A percentile compares a stretch with the other conserved stretches of the same genome.
phyloP scores from a whole-genome alignment of 2,888 invertebrate species.

The Sarcophaga caerulescens region DNA sequence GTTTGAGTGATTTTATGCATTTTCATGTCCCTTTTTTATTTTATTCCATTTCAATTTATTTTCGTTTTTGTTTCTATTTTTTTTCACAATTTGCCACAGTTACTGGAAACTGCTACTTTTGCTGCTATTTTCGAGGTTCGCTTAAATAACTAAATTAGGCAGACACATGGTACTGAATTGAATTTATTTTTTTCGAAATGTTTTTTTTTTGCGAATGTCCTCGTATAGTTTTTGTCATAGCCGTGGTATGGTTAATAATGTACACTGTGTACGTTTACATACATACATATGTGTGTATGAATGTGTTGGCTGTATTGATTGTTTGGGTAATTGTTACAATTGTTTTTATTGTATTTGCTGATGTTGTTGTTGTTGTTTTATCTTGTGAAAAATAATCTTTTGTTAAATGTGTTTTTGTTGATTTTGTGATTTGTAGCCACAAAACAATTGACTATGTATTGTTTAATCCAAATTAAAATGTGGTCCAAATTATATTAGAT shows the following conservation, averaged over 20 bases:
- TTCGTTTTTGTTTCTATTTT: not conserved
- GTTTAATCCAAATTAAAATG: slow-evolving; percentile 25
- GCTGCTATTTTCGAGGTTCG: not conserved
- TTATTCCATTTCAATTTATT: slow-evolving; percentile 4
- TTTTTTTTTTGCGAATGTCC: not conserved
- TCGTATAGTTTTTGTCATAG: slow-evolving; percentile 1
- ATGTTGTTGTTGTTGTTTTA: slow-evolving; percentile 10
- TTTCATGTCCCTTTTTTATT: slow-evolving; percentile 11
- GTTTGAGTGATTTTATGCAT: not conserved
- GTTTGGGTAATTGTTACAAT: not conserved
- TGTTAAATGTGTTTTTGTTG: slow-evolving; percentile 17
- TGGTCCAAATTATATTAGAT: slow-evolving; percentile 12
- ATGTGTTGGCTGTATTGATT: not conserved
- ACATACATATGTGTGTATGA: too few species aligned
- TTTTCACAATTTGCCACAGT: too few species aligned
- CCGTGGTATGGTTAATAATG: not conserved
- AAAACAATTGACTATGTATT: slow-evolving; percentile 30
- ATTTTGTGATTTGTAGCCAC: slow-evolving; percentile 17
- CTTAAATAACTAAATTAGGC: slow-evolving; percentile 33
- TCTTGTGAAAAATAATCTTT: slow-evolving; percentile 5
- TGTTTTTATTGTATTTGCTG: not conserved
- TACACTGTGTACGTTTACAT: not conserved
- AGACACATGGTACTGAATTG: slow-evolving; percentile 28
- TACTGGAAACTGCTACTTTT: not conserved
- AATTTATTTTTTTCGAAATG: slow-evolving; percentile 18